Conservation (phyloP, 1,140 invertebrate genomes). For the Drosophila gunungcola region DNA sequence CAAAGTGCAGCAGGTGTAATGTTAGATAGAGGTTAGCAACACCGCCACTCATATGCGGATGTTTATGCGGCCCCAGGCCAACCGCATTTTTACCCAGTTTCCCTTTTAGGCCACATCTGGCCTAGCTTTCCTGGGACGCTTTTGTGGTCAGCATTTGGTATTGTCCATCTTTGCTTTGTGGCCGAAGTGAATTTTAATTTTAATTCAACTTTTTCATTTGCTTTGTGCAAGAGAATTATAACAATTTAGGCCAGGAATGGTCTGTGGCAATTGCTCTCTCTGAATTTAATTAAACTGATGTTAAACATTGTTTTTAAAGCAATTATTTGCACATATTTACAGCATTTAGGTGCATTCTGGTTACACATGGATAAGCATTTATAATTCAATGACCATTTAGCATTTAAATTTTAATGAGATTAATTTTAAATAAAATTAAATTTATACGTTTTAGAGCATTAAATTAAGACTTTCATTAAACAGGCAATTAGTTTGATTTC, state of each 20-base stretch:
- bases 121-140: neutral
- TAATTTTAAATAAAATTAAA: neutral
- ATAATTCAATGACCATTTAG: neutral
- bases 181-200: slow-evolving; percentile 27
- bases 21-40: slow-evolving; percentile 20
- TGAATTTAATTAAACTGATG: slow-evolving; percentile 20
- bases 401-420: neutral
- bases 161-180: slow-evolving; percentile 41
- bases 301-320: slow-evolving; percentile 4
- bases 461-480: neutral
- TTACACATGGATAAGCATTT: neutral
- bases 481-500: no score
- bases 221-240: slow-evolving; percentile 21
- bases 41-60: slow-evolving; percentile 34
- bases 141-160: slow-evolving; percentile 30
- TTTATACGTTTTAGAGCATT: neutral
- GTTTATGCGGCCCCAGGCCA: slow-evolving; percentile 24
- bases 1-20: slow-evolving; percentile 43
- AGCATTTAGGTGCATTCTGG: neutral
- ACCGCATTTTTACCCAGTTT: slow-evolving; percentile 48
- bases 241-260: slow-evolving; percentile 16
- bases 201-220: slow-evolving; percentile 36
- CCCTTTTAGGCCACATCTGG: slow-evolving; percentile 15
- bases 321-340: slow-evolving; percentile 14
- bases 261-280: neutral